Percentiles rank a stretch among this genome's conserved stretches.
These are phyloP conservation scores for Lepidothrix coronata DNA, from an alignment of 2,113 vertebrate genomes.

Conservation along the genomic window DNA sequence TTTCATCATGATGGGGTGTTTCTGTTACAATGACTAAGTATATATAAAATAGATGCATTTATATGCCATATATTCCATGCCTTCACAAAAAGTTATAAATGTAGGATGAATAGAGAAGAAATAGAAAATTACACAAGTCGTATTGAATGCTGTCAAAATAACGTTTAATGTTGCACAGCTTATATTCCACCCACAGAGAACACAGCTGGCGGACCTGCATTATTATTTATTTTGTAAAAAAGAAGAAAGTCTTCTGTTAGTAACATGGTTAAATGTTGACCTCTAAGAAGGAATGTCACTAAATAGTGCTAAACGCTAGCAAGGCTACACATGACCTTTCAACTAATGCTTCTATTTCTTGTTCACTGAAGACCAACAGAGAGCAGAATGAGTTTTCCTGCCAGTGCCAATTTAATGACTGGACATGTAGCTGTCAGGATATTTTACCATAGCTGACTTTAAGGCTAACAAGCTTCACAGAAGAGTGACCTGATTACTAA, in stretches of 20 bases:
- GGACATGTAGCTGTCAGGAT: neutral
- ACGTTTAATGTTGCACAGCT: neutral
- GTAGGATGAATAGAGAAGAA: neutral
- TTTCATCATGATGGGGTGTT: neutral
- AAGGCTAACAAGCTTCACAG: neutral
- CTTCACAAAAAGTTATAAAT: neutral
- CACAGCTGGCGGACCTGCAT: neutral
- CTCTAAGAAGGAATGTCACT: neutral
- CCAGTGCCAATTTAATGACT: neutral
- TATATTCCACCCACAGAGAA: neutral
- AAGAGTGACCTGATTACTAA: neutral
- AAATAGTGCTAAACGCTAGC: neutral
- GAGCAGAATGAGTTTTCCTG: neutral
- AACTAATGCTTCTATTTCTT: neutral
- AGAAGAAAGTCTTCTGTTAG: neutral
- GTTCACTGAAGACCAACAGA: neutral
- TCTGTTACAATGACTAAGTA: neutral
- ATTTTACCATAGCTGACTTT: neutral
- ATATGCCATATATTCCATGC: neutral
- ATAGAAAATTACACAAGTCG: neutral
- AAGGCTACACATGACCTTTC: neutral
- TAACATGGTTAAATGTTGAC: neutral
- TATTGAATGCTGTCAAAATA: neutral
- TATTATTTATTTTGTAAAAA: neutral
- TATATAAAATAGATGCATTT: neutral